Conservation (phyloP, 2,113 vertebrate genomes). For the Mandrillus leucophaeus region DNA sequence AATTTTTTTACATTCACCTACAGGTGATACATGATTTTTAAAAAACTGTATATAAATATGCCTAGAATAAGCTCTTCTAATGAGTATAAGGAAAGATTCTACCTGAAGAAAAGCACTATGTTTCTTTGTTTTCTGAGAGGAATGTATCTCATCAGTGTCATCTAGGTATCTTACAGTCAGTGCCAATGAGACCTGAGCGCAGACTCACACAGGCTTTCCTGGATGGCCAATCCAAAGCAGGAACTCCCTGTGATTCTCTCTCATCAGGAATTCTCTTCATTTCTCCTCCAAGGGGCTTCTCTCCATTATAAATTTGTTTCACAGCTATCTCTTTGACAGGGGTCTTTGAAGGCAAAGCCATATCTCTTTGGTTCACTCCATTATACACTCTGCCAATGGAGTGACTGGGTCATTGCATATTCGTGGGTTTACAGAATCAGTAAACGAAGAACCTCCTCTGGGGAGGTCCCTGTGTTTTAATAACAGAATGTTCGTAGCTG, state of each 20-base stretch:
- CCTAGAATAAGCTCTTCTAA: constrained; percentile 17
- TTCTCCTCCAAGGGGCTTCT: not conserved
- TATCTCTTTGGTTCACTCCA: not conserved
- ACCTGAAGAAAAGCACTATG: not conserved
- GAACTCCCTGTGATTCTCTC: not conserved
- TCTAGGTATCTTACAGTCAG: not conserved
- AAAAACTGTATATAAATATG: not conserved
- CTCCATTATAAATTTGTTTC: not conserved
- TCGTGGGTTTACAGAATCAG: not conserved
- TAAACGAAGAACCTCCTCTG: not conserved
- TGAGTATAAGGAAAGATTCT: not conserved
- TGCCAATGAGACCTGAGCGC: rapidly evolving
- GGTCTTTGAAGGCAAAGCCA: not conserved
- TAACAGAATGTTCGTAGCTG: not conserved
- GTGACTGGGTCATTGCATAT: rapidly evolving
- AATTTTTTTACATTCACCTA: not conserved
- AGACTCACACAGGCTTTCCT: rapidly evolving
- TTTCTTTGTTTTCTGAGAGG: not conserved
- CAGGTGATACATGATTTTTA: not conserved
- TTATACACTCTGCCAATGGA: rapidly evolving
- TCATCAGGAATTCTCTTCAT: not conserved
- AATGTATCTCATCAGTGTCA: not conserved
- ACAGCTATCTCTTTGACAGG: not conserved
- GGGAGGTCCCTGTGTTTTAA: not conserved
- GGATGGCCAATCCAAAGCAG: rapidly evolving